Evolutionary conservation across 2,888 invertebrate genomes (phyloP).

Genomic region (Lymantria dispar): DNA sequence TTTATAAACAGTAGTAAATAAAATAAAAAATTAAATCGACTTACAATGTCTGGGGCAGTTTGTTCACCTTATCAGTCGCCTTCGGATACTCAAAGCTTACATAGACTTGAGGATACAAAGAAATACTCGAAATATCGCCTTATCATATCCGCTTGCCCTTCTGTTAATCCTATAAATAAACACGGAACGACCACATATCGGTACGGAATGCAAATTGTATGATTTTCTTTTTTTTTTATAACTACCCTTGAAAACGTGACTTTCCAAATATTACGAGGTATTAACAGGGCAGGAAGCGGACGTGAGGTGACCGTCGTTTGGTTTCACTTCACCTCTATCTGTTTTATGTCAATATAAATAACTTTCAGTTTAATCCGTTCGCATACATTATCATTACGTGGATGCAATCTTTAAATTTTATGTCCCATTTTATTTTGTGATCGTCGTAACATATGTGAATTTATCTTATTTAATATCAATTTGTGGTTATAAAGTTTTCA

Average conservation of each 20-base stretch:
- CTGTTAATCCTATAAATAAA: constrained; percentile 53
- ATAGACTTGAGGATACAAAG: constrained; percentile 17
- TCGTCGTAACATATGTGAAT: too few species aligned
- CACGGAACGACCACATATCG: constrained; percentile 42
- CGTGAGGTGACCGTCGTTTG: constrained; percentile 19
- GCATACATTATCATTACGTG: constrained; percentile 8
- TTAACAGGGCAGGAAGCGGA: constrained; percentile 44
- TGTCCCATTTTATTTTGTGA: not conserved
- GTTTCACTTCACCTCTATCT: constrained; percentile 35
- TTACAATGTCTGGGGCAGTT: constrained; percentile 12
- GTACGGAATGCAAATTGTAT: constrained; percentile 41
- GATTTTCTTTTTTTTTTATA: constrained; percentile 43
- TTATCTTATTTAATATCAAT: too few species aligned
- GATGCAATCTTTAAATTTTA: constrained; percentile 1
- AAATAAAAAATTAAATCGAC: too few species aligned
- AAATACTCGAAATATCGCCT: constrained; percentile 28
- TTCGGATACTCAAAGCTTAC: constrained; percentile 19
- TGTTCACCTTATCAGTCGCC: constrained; percentile 31
- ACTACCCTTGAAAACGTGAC: constrained; percentile 57
- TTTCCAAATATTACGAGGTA: constrained; percentile 43
- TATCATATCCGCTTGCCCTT: constrained; percentile 46
- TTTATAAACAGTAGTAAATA: too few species aligned
- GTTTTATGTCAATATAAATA: constrained; percentile 30
- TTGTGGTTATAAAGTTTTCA: too few species aligned
- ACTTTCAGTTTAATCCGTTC: constrained; percentile 28